Base-by-base conservation (phyloP, 2,888 invertebrate genomes). In the Amblyjoppa proteus region DNA sequence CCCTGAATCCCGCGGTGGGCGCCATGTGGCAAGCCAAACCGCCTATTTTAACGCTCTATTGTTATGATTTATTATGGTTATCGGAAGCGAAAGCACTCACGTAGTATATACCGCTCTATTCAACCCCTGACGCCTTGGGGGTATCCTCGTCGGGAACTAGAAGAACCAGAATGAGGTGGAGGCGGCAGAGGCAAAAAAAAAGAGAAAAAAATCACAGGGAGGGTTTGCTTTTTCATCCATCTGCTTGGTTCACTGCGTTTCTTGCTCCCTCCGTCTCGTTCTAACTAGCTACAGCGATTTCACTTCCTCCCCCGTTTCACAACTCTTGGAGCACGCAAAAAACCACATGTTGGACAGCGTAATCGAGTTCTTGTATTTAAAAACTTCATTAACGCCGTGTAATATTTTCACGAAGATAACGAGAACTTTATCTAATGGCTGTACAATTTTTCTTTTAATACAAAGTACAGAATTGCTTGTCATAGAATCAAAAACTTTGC, bases 41-140 rank as follows among this genome's bases (percentile, higher is more conserved):
- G 87, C 90, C 90, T 91, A 91, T 93, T 92, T 93, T 91, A 91
- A 91, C 92, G 87, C 88, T 89, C 88, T 87, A 90, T 90, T 90
- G 89, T 90, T 91, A 91, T 90, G 90, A 93, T 91, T 92, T 91
- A 91, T 91, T 91, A 89, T 89, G 89, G 88, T 88, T 90, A 90
- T 90, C 89, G 89, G 86, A 88, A 88, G 88, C 86, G 88, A 89
- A 86, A 89, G 85, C 89, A 89, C 83, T 56, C 80, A 51, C 71
- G 71, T 77, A 81, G 71, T 81, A 83, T 78, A 74, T 78, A 82
- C 68, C 56, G 76, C 83, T 83, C 89, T 90, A 89, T 89, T 88
- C 88, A 86, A 88, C 91, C 90, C 69, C 84, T 69, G 81, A 85
- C 87, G 92, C 93, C 92, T 89, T 87, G 74, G 92, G 84, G 91